phyloP scores from a whole-genome alignment of 2,113 vertebrate species.

The Osmerus mordax region DNA sequence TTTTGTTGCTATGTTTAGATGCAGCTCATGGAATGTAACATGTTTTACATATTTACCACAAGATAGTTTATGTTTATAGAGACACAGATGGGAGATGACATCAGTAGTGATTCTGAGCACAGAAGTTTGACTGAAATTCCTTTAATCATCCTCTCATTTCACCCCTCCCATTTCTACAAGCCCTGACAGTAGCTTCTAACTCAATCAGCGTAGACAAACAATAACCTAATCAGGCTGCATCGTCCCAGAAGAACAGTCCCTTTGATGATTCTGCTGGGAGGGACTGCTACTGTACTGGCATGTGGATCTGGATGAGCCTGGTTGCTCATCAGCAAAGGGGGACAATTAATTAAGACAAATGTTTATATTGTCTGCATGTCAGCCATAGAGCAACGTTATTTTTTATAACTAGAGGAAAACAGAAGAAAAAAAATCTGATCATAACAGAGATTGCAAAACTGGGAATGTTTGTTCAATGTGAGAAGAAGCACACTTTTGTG shows the following conservation, averaged over 20 bases:
- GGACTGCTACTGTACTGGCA: not conserved
- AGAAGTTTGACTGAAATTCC: slow-evolving; percentile 33
- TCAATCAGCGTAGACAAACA: slow-evolving; percentile 48
- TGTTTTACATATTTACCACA: slow-evolving; percentile 48
- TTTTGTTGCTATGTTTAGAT: not conserved
- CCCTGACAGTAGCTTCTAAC: slow-evolving; percentile 54
- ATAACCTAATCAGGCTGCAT: slow-evolving; percentile 49
- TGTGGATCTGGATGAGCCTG: too few species aligned
- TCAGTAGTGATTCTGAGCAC: too few species aligned
- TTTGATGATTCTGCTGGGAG: slow-evolving; percentile 30
- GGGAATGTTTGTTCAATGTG: not conserved
- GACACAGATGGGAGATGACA: too few species aligned
- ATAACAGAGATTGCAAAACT: too few species aligned
- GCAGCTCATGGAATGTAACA: slow-evolving; percentile 48
- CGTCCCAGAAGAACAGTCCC: slow-evolving; percentile 38
- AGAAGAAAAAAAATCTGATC: too few species aligned
- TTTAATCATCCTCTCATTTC: slow-evolving; percentile 53
- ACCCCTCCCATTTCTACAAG: slow-evolving; percentile 60
- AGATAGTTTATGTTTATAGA: slow-evolving; percentile 34
- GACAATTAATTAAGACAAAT: too few species aligned
- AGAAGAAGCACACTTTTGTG: not conserved
- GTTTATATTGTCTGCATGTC: too few species aligned
- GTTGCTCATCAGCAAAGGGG: too few species aligned
- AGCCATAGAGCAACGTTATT: too few species aligned
- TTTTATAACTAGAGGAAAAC: too few species aligned